Conservation (phyloP, 2,797 vertebrate genomes). For the Hapalemur alaotrensis region DNA sequence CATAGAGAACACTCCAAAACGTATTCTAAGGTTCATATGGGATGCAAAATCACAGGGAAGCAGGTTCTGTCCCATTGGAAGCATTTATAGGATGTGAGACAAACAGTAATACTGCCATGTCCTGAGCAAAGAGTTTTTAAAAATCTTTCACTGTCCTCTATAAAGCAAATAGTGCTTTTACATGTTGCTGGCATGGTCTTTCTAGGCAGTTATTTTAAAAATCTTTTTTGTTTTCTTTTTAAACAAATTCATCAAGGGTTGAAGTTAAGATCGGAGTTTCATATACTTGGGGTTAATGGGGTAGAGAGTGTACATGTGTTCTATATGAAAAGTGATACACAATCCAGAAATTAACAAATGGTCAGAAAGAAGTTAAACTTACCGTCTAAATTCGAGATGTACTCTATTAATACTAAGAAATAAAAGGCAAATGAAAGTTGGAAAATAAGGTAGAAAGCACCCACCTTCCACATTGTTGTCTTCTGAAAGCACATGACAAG, state of each 20-base stretch:
- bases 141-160: constrained; percentile 27
- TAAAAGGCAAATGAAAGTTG: constrained; percentile 76
- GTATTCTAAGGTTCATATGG: background rate
- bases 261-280: background rate
- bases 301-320: constrained; percentile 47
- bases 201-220: background rate
- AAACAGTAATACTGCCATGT: constrained; percentile 50
- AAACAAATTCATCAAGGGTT: background rate
- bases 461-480: constrained; percentile 97
- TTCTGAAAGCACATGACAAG: constrained; percentile 97
- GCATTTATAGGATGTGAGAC: constrained; percentile 58
- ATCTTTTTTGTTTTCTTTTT: background rate
- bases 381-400: constrained; percentile 80
- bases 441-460: constrained; percentile 88
- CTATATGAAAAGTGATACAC: constrained; percentile 81
- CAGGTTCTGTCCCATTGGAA: constrained; percentile 52
- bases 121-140: constrained; percentile 62
- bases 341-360: constrained; percentile 58
- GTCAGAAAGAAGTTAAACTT: constrained; percentile 82
- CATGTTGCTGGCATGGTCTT: background rate
- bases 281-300: no score
- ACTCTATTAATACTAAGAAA: constrained; percentile 81
- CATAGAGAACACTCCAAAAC: constrained; percentile 75
- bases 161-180: constrained; percentile 15
- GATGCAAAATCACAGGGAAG: constrained; percentile 75